phyloP scores from a whole-genome alignment of 2,113 vertebrate species.

The Neogobius melanostomus region DNA sequence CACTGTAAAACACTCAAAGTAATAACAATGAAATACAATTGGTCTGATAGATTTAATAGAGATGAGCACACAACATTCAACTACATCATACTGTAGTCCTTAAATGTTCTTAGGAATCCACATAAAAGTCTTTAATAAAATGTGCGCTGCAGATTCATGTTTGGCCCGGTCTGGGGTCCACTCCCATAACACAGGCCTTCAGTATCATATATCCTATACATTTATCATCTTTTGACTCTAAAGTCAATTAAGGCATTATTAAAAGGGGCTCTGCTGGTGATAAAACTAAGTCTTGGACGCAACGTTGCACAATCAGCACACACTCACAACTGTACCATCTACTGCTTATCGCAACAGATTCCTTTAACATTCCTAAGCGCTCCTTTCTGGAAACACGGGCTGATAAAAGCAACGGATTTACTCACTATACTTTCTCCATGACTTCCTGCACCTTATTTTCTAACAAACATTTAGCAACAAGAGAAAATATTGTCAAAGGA shows the following conservation, averaged over 20 bases:
- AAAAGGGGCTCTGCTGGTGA: not conserved
- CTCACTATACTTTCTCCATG: conserved; percentile 27
- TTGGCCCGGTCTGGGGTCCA: conserved; percentile 8
- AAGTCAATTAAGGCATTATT: not conserved
- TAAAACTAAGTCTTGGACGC: conserved; percentile 3
- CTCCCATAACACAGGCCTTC: not conserved
- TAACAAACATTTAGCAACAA: not conserved
- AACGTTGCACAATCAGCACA: conserved; percentile 28
- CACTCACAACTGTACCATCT: conserved; percentile 52
- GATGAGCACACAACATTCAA: not conserved
- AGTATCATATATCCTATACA: not conserved
- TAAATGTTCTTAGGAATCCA: not conserved
- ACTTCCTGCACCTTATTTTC: conserved; percentile 4
- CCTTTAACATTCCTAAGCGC: conserved; percentile 65
- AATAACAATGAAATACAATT: conserved; percentile 8
- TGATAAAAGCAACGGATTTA: conserved; percentile 45
- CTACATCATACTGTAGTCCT: not conserved
- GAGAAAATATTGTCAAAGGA: no score
- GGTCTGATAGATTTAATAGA: not conserved
- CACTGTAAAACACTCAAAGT: not conserved
- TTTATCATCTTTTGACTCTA: not conserved
- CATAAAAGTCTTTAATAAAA: conserved; percentile 16
- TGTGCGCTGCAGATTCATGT: conserved; percentile 8
- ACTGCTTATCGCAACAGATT: conserved; percentile 69
- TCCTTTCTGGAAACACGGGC: conserved; percentile 16